Evolutionary conservation across 2,113 vertebrate genomes (phyloP).

Genomic region (Ochotona curzoniae): DNA sequence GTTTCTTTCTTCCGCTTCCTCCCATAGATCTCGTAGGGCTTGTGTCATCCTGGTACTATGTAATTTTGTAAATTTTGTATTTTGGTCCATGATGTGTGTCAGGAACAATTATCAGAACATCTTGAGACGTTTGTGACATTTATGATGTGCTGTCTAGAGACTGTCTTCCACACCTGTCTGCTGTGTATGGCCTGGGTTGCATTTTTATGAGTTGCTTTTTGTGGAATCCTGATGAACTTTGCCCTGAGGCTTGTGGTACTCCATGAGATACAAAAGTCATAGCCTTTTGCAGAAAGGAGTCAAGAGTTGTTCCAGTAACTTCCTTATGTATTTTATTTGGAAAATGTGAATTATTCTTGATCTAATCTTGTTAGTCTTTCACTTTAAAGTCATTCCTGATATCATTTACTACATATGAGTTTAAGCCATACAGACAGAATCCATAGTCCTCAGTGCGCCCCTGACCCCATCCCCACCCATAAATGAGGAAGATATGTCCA

Average conservation of each 20-base stretch:
- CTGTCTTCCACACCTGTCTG: constrained; percentile 73
- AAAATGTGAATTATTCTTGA: constrained; percentile 48
- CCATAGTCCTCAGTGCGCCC: neutral
- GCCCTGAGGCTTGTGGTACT: neutral
- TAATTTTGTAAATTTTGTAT: constrained; percentile 65
- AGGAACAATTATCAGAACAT: constrained; percentile 59
- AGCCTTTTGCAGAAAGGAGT: neutral
- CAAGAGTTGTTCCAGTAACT: neutral
- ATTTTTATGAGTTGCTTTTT: constrained; percentile 58
- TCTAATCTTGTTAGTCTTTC: constrained; percentile 55
- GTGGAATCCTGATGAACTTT: constrained; percentile 35
- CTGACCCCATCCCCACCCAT: neutral
- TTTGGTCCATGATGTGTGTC: constrained; percentile 71
- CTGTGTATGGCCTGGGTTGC: constrained; percentile 46
- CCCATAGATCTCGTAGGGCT: constrained; percentile 71
- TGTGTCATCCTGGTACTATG: constrained; percentile 54
- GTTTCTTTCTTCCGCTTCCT: constrained; percentile 77
- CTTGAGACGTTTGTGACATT: constrained; percentile 59
- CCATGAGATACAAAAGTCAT: neutral
- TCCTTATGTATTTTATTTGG: constrained; percentile 20
- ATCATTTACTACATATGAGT: neutral
- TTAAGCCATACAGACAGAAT: neutral
- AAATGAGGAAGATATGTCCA: constrained; percentile 34
- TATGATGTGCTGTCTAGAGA: constrained; percentile 68
- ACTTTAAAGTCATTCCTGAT: constrained; percentile 49